phyloP scores from a whole-genome alignment of 2,888 invertebrate species.

The Idaea straminata region DNA sequence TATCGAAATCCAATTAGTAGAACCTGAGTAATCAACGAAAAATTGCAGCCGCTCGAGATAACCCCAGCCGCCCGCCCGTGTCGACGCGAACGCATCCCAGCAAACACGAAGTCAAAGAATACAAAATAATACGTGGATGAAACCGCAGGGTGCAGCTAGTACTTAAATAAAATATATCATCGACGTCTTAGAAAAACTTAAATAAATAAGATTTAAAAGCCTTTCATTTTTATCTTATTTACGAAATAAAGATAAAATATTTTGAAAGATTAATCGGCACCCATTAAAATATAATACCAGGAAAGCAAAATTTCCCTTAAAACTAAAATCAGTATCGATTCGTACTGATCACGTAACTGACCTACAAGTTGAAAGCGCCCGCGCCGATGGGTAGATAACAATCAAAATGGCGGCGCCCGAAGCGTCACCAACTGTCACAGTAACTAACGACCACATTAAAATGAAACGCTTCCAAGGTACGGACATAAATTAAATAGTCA shows the following conservation, averaged over 20 bases:
- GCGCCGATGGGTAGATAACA: conserved; percentile 57
- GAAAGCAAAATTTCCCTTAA: conserved; percentile 10
- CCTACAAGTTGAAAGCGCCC: conserved; percentile 50
- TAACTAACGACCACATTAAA: conserved; percentile 74
- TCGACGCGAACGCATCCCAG: no score
- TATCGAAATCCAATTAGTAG: no score
- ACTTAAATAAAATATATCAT: no score
- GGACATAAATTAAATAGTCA: conserved; percentile 76
- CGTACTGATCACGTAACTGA: conserved; percentile 46
- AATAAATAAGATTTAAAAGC: neutral
- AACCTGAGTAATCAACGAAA: no score
- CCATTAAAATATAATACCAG: conserved; percentile 18
- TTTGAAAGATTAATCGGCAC: conserved; percentile 10
- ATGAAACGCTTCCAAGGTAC: conserved; percentile 64
- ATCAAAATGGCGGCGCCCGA: conserved; percentile 70
- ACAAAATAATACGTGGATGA: no score
- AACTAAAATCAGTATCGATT: conserved; percentile 32
- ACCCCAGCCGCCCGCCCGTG: no score
- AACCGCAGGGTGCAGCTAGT: no score
- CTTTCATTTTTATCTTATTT: neutral
- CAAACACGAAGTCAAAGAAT: no score
- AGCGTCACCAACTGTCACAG: conserved; percentile 70
- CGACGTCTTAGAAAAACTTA: neutral
- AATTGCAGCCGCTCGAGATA: no score
- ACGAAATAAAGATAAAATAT: neutral